phyloP scores from a whole-genome alignment of 1,140 invertebrate species.

The Wasmannia auropunctata region DNA sequence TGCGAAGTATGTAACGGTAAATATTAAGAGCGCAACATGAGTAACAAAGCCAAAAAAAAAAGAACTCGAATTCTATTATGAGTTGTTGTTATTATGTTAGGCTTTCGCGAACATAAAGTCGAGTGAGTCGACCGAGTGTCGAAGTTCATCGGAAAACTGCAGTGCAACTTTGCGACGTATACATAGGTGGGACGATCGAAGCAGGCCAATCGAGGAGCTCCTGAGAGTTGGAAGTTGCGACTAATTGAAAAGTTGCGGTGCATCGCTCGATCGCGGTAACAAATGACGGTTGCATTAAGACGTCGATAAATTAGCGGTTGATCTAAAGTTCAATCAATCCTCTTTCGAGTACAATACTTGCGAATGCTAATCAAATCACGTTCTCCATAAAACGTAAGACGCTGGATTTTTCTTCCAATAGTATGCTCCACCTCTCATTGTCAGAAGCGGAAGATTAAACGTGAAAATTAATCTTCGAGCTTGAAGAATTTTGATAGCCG shows the following conservation, averaged over 20 bases:
- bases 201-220: neutral
- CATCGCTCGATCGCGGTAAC: slow-evolving; percentile 10
- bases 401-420: neutral
- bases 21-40: neutral
- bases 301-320: slow-evolving; percentile 27
- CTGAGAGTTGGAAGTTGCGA: slow-evolving; percentile 49
- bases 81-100: no score
- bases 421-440: neutral
- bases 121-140: neutral
- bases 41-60: neutral
- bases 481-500: neutral
- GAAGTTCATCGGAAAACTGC: slow-evolving; percentile 3
- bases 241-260: slow-evolving; percentile 65
- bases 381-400: neutral
- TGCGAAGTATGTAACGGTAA: neutral
- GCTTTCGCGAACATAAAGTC: neutral
- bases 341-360: neutral
- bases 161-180: neutral
- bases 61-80: neutral
- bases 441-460: neutral
- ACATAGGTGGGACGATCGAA: neutral
- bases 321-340: neutral
- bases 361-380: neutral
- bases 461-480: neutral
- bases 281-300: slow-evolving; percentile 23